These are phyloP conservation scores for Leucoma salicis DNA, from an alignment of 2,888 invertebrate genomes.

Conservation along the genomic window DNA sequence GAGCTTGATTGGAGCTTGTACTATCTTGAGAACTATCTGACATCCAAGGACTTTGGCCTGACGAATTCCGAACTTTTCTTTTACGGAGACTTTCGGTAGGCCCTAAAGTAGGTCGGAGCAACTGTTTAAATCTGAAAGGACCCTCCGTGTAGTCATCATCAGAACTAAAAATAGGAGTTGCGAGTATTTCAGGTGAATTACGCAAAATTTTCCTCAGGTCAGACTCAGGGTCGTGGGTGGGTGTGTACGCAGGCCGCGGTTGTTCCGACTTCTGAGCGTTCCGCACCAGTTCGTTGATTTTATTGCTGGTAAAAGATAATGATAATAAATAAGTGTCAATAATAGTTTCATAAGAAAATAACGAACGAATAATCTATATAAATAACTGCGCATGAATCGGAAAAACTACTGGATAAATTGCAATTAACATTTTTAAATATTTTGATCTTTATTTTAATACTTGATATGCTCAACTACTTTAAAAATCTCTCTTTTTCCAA, in stretches of 20 bases:
- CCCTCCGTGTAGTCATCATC: slow-evolving; percentile 83
- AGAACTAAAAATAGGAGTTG: slow-evolving; percentile 69
- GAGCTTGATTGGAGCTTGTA: slow-evolving; percentile 61
- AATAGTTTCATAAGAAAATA: too few species aligned
- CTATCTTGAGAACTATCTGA: slow-evolving; percentile 77
- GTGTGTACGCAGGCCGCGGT: slow-evolving; percentile 56
- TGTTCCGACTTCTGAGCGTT: slow-evolving; percentile 62
- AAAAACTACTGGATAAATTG: too few species aligned
- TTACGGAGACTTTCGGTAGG: slow-evolving; percentile 87
- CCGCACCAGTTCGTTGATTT: slow-evolving; percentile 73
- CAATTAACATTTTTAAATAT: too few species aligned
- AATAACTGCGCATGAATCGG: too few species aligned
- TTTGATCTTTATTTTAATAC: too few species aligned
- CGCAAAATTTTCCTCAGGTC: slow-evolving; percentile 74
- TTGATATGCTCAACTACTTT: too few species aligned
- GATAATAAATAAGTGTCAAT: too few species aligned
- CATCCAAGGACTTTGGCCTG: slow-evolving; percentile 73
- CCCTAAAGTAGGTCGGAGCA: slow-evolving; percentile 84
- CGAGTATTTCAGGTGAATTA: slow-evolving; percentile 73
- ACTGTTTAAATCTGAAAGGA: slow-evolving; percentile 86
- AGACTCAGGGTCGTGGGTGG: slow-evolving; percentile 67
- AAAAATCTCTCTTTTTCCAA: too few species aligned
- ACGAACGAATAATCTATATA: too few species aligned
- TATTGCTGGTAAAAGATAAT: slow-evolving; percentile 56
- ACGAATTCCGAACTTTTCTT: slow-evolving; percentile 78